Evolutionary conservation across 1,140 invertebrate genomes (phyloP).

Genomic region (Euwallacea similis): DNA sequence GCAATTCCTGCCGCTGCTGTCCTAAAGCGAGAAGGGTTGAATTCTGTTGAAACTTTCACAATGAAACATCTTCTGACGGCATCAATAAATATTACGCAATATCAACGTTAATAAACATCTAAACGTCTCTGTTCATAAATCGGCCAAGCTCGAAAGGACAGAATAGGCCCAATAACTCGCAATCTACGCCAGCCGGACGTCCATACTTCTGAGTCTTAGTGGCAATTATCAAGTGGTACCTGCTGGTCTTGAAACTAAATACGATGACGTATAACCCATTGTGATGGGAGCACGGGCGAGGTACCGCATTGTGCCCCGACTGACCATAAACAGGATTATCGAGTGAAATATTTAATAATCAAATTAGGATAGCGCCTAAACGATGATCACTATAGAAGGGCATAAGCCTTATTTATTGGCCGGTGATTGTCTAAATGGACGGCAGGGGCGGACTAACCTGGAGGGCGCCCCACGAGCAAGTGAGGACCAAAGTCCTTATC

Average conservation of each 20-base stretch:
- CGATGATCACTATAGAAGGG: neutral
- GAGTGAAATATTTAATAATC: conserved; percentile 24
- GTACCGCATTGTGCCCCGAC: conserved; percentile 17
- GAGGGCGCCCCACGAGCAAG: too few species aligned
- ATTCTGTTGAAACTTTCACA: too few species aligned
- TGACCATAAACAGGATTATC: conserved; percentile 23
- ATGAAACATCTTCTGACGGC: too few species aligned
- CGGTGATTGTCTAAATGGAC: conserved; percentile 1
- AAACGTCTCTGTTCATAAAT: too few species aligned
- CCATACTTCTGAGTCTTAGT: conserved; percentile 21
- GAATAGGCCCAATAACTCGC: conserved; percentile 20
- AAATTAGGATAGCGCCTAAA: conserved; percentile 2
- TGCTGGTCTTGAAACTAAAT: conserved; percentile 37
- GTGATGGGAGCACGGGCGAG: conserved; percentile 12
- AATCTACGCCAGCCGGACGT: conserved; percentile 21
- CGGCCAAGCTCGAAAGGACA: too few species aligned
- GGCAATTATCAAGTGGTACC: conserved; percentile 30
- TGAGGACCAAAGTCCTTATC: too few species aligned
- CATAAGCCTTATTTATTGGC: conserved; percentile 15
- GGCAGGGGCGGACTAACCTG: neutral
- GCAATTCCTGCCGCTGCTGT: conserved; percentile 21
- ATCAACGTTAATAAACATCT: too few species aligned
- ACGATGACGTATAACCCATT: conserved; percentile 32
- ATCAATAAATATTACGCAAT: too few species aligned
- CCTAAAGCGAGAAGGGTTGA: too few species aligned